These are phyloP conservation scores for Eonycteris spelaea DNA, from an alignment of 2,113 vertebrate species.

Conservation along the genomic window DNA sequence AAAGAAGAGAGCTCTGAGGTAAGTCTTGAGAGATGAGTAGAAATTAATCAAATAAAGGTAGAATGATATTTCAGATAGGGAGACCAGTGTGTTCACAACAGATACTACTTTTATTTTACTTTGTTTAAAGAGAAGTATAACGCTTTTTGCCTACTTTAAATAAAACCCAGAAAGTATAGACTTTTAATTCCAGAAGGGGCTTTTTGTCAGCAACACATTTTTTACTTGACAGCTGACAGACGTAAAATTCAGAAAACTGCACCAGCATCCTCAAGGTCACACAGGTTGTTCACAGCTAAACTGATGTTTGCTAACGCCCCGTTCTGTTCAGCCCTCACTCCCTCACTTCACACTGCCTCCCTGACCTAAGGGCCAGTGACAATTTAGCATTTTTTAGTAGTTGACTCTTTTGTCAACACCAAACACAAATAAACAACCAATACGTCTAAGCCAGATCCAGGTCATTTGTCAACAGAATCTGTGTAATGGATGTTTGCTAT, in stretches of 20 bases:
- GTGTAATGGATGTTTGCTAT: constrained; percentile 7
- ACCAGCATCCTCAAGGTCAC: not conserved
- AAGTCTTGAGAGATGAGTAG: not conserved
- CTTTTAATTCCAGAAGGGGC: not conserved
- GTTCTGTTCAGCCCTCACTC: not conserved
- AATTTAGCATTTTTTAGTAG: not conserved
- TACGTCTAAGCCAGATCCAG: not conserved
- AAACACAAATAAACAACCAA: not conserved
- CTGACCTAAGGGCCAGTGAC: not conserved
- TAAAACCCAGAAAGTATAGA: not conserved
- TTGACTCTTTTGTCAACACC: not conserved
- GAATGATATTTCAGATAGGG: not conserved
- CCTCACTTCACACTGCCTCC: not conserved
- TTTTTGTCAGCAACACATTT: not conserved
- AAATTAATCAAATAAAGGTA: not conserved
- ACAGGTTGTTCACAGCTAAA: not conserved
- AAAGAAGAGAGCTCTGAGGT: not conserved
- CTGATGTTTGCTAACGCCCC: not conserved
- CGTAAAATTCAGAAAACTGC: not conserved
- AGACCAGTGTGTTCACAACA: not conserved
- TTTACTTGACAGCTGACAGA: not conserved
- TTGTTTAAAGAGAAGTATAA: not conserved
- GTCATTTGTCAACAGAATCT: constrained; percentile 35
- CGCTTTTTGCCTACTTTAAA: not conserved
- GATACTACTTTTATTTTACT: not conserved